Percentiles rank a stretch among this genome's conserved stretches.
phyloP scores from a whole-genome alignment of 2,888 invertebrate species.

The Brachypalpus laphriformis region DNA sequence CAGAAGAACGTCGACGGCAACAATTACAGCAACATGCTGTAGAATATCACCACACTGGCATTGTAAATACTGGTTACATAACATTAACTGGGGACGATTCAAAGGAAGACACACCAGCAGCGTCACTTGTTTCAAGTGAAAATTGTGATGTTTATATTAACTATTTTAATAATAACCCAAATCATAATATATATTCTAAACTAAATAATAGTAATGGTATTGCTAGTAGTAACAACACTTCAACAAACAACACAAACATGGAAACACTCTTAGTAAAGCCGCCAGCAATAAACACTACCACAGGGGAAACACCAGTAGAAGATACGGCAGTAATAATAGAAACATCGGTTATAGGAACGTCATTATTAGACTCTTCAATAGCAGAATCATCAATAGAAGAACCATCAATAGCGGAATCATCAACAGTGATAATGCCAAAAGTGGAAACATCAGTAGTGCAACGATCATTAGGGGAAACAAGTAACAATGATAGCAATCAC shows the following conservation, averaged over 20 bases:
- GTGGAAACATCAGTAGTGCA: background rate
- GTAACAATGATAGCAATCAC: constrained; percentile 23
- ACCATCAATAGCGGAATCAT: background rate
- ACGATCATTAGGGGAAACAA: constrained; percentile 10
- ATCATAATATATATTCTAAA: constrained; percentile 52
- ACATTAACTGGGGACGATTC: constrained; percentile 48
- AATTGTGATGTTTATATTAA: constrained; percentile 77
- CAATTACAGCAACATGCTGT: constrained; percentile 51
- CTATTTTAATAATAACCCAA: constrained; percentile 75
- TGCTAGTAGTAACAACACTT: constrained; percentile 4
- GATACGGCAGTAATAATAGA: background rate
- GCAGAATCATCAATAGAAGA: background rate
- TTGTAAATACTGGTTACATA: constrained; percentile 45
- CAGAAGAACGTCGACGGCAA: constrained; percentile 69
- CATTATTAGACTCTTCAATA: background rate
- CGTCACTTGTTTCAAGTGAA: constrained; percentile 67
- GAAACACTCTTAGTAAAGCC: background rate
- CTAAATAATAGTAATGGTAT: constrained; percentile 63
- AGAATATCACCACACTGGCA: constrained; percentile 5
- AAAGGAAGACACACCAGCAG: constrained; percentile 39
- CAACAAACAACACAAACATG: background rate
- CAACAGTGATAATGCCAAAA: background rate
- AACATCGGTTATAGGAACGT: background rate
- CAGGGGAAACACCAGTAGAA: background rate
- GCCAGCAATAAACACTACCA: background rate